These are phyloP conservation scores for Papilio demoleus DNA, from an alignment of 2,888 invertebrate genomes.

Conservation along the genomic window DNA sequence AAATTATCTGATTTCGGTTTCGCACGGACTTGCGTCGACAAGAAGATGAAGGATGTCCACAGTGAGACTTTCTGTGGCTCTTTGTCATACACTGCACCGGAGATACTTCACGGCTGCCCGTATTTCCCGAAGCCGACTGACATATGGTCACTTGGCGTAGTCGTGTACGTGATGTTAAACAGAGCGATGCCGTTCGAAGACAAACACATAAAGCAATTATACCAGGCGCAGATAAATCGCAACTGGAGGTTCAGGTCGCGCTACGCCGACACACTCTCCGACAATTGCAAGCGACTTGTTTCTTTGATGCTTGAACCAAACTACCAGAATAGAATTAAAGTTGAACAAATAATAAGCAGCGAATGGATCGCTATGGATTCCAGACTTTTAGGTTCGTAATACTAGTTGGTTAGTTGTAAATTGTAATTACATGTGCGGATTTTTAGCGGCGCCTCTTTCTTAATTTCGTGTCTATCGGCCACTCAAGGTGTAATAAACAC, in stretches of 20 bases:
- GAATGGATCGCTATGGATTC: conserved; percentile 88
- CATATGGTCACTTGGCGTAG: conserved; percentile 91
- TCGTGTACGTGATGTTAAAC: conserved; percentile 92
- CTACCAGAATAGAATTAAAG: conserved; percentile 80
- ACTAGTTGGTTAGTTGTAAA: background rate
- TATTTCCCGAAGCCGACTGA: conserved; percentile 90
- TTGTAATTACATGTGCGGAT: background rate
- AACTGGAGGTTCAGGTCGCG: conserved; percentile 89
- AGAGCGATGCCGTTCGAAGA: conserved; percentile 94
- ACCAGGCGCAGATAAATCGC: conserved; percentile 83
- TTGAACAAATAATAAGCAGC: conserved; percentile 82
- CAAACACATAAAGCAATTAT: conserved; percentile 87
- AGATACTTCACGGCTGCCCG: conserved; percentile 90
- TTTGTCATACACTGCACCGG: conserved; percentile 93
- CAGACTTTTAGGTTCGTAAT: conserved; percentile 66
- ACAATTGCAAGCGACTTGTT: conserved; percentile 85
- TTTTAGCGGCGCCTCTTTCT: no score
- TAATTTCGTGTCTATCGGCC: no score
- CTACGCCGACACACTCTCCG: conserved; percentile 81
- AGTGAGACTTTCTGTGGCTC: conserved; percentile 94
- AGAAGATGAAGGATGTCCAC: conserved; percentile 72
- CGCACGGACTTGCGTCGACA: conserved; percentile 80
- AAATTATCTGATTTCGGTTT: conserved; percentile 94
- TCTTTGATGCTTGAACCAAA: conserved; percentile 87
- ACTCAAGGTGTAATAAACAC: no score